Conservation (phyloP, 2,797 vertebrate genomes). For the Siniperca undulata region DNA sequence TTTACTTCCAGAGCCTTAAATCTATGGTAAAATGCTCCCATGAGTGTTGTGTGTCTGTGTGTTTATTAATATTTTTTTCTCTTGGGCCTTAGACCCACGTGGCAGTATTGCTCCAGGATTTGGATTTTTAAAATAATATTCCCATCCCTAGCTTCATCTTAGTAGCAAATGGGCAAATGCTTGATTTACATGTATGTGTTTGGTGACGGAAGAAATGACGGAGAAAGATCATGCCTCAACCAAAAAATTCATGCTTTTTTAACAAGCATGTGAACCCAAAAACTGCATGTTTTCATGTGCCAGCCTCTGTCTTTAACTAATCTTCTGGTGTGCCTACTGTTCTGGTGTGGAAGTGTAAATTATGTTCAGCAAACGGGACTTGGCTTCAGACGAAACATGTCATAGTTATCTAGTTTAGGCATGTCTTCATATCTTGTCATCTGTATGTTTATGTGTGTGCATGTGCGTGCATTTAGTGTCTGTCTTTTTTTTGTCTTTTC, state of each 20-base stretch:
- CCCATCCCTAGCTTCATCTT: background rate
- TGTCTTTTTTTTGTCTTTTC: background rate
- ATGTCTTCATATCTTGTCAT: slow-evolving; percentile 17
- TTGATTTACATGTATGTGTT: slow-evolving; percentile 12
- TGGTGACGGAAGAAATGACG: background rate
- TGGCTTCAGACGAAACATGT: slow-evolving; percentile 4
- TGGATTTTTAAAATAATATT: slow-evolving; percentile 10
- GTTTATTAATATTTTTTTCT: background rate
- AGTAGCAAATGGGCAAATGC: background rate
- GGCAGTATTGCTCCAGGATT: slow-evolving; percentile 23
- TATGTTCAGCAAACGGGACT: slow-evolving; percentile 18
- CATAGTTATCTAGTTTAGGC: background rate
- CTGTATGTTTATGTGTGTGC: slow-evolving; percentile 2
- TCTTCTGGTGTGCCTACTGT: background rate
- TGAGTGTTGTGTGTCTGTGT: slow-evolving; percentile 14
- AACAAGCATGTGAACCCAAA: slow-evolving; percentile 14
- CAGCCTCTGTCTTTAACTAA: background rate
- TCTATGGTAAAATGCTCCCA: background rate
- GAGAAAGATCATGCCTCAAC: background rate
- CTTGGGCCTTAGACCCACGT: slow-evolving; percentile 1
- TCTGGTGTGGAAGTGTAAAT: slow-evolving; percentile 8
- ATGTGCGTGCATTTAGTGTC: slow-evolving; percentile 8
- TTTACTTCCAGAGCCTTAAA: slow-evolving; percentile 27
- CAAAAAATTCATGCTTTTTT: background rate
- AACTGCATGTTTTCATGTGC: slow-evolving; percentile 3